Evolutionary conservation across 2,888 invertebrate species (phyloP), one percentile per base, ranked within the genome.

Genomic region (Tipula lateralis): DNA sequence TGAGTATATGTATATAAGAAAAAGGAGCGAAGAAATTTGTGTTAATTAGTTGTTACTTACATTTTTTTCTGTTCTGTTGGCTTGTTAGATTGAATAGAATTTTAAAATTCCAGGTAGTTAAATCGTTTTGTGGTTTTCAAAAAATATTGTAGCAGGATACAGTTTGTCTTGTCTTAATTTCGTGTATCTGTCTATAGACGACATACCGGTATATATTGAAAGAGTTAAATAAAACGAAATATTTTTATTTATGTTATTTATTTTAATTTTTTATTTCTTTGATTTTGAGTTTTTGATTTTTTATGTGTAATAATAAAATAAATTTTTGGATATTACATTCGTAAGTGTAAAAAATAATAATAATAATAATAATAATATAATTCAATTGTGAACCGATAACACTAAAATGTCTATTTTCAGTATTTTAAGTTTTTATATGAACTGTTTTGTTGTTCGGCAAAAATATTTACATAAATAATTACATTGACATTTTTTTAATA

Each of bases 1-100:
- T 24, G n/a, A n/a, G n/a, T n/a, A n/a, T n/a, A n/a, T n/a, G n/a
- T n/a, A n/a, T n/a, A n/a, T n/a, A 66, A 66, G 24, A 24, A 66
- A 66, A 66, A 66, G 66, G 66, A 66, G 66, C 66, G 24, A 66
- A 24, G 66, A 66, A 66, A 66, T 66, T 66, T 66, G 66, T 66
- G 66, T 66, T 66, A 66, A 66, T 66, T 66, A 66, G 66, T 66
- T 66, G 66, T 66, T 24, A 66, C 7, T 66, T 66, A 24, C n/a
- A 24, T n/a, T 36, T 36, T 5, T 44, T 32, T 32, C 7, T 44
- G 44, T 44, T 44, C 12, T 44, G 32, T 4, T 9, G 9, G 19
- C 12, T 66, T 66, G 24, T 66, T 66, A 66, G 66, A 66, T 9
- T 24, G 66, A 66, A 66, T 66, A 12, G n/a, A 36, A 16, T 66